Percentiles rank a stretch among this genome's conserved stretches.
Evolutionary conservation across 2,113 vertebrate species (phyloP).

Genomic region (Crotalus tigris): DNA sequence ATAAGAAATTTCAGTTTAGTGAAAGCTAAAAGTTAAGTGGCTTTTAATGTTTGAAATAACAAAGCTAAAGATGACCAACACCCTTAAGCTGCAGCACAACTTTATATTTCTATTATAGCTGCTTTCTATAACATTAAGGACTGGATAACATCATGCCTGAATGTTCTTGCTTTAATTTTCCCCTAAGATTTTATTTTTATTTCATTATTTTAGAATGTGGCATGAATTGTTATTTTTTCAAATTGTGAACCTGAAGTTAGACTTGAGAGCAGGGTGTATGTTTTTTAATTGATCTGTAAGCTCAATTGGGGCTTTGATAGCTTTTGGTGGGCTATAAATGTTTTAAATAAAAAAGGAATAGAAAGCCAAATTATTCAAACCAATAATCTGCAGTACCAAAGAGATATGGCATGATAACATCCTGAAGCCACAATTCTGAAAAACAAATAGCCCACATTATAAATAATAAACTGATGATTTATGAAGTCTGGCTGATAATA

Average conservation of each 20-base stretch:
- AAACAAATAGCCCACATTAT: not conserved
- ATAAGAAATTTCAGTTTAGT: not conserved
- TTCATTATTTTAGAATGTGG: not conserved
- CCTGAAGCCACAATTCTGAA: not conserved
- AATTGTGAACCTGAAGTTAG: not conserved
- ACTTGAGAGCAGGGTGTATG: not conserved
- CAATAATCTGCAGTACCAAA: not conserved
- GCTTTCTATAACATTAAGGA: not conserved
- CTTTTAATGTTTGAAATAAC: not conserved
- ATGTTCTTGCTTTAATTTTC: not conserved
- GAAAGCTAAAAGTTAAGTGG: not conserved
- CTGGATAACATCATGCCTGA: not conserved
- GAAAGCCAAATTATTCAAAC: not conserved
- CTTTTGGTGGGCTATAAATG: not conserved
- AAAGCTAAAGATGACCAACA: not conserved
- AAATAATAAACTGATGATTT: not conserved
- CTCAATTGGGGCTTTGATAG: not conserved
- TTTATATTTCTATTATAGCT: not conserved
- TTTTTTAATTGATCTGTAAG: not conserved
- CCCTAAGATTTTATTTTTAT: not conserved
- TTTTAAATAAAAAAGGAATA: not conserved
- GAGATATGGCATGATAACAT: not conserved
- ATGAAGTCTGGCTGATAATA: not conserved
- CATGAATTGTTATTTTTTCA: not conserved
- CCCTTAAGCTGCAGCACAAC: not conserved